Evolutionary conservation across 2,113 vertebrate genomes (phyloP).

Genomic region (Corythoichthys haematopterus): DNA sequence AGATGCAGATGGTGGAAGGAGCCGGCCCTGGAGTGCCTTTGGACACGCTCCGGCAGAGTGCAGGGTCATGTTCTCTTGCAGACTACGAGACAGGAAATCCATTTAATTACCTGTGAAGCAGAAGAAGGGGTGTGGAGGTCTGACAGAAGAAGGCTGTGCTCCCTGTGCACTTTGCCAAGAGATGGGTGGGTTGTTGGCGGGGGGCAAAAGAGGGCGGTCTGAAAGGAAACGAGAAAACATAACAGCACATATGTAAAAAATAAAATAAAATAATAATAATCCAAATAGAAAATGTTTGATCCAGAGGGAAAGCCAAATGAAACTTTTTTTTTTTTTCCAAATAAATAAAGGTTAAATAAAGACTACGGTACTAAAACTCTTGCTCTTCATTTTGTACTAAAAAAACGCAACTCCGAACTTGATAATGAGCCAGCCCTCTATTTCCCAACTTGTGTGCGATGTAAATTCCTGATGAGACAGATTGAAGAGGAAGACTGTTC

Average conservation of each 20-base stretch:
- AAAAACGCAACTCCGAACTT: too few relatives aligned
- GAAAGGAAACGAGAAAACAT: slow-evolving; percentile 31
- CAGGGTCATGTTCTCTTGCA: slow-evolving; percentile 89
- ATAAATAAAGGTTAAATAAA: too few relatives aligned
- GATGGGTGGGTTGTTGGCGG: slow-evolving; percentile 7
- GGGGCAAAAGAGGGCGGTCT: slow-evolving; percentile 12
- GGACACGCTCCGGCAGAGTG: slow-evolving; percentile 80
- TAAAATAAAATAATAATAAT: neutral
- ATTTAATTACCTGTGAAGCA: slow-evolving; percentile 99
- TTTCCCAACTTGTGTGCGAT: too few relatives aligned
- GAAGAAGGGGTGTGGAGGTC: slow-evolving; percentile 84
- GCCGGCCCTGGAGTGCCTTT: slow-evolving; percentile 83
- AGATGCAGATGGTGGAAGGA: slow-evolving; percentile 78
- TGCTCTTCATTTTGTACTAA: too few relatives aligned
- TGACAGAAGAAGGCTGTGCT: slow-evolving; percentile 89
- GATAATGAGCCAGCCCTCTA: too few relatives aligned
- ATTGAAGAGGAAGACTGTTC: too few relatives aligned
- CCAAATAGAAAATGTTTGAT: too few relatives aligned
- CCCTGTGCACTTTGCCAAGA: slow-evolving; percentile 79
- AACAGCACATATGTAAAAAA: slow-evolving; percentile 4
- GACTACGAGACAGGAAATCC: slow-evolving; percentile 99
- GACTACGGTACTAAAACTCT: too few relatives aligned
- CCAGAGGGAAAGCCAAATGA: too few relatives aligned
- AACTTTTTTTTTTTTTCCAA: too few relatives aligned
- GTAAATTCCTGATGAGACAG: too few relatives aligned